Evolutionary conservation across 2,113 vertebrate genomes (phyloP), one percentile per base, ranked within the genome.

Genomic region (Nerophis ophidion): DNA sequence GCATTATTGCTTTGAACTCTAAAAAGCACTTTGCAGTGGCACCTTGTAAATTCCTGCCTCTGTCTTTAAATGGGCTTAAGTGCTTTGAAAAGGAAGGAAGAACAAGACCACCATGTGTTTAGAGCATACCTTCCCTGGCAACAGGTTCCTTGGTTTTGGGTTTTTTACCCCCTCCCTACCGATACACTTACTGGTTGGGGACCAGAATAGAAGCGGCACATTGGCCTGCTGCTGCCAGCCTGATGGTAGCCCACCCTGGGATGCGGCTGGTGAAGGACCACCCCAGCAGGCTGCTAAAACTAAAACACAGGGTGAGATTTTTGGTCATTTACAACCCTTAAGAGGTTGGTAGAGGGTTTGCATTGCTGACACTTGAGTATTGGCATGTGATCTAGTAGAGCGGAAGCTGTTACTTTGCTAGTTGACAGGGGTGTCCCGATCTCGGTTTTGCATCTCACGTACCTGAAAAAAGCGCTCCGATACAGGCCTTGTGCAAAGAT

Each of bases 171-270:
- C 72, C 63, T 11, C 35, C 49, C 40, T 44, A 9, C 11, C 40
- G 12, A 68, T 70, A 70, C 65, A 61, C 76, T 75, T 64, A 68
- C 65, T 68, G 47, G 65, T 68, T 56, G 68, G 59, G 15, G 77
- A 79, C 85, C 71, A 76, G 74, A 88, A 87, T 88, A 88, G 85
- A 75, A 84, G 68, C 74, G 68, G 70, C 66, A 67, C 83, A 77
- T 70, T 84, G 83, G 84, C 57, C 66, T 79, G 81, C 52, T 38
- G 35, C 77, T 81, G 82, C 70, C 70, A 60, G 60, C 57, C 38
- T 75, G 70, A 77, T 51, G 38, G 63, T 63, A 70, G 84, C 75
- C 87, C 87, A 89, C 87, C 81, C 86, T 73, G 80, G 61, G 71
- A 69, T 67, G 65, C 65, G 52, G 63, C 63, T 68, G 67, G 63